Percentiles rank a stretch among this genome's conserved stretches.
Conservation (phyloP, 2,797 vertebrate genomes). For the Anguilla anguilla region DNA sequence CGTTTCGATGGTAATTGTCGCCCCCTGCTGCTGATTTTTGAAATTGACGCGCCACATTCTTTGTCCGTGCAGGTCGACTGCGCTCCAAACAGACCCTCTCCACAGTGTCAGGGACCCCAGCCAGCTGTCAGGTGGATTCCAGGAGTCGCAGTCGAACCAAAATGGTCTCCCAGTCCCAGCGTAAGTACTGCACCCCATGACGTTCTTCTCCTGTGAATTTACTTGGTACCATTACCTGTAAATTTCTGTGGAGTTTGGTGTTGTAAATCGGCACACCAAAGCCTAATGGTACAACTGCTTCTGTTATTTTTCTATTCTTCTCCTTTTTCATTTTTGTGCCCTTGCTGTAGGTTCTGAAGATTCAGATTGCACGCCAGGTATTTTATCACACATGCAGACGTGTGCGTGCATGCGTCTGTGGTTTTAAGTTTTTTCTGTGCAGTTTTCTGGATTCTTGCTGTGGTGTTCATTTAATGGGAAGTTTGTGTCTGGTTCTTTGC, state of each 20-base stretch:
- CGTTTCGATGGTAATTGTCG: neutral
- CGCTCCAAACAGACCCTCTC: conserved; percentile 85
- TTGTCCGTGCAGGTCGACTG: conserved; percentile 76
- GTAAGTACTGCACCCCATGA: conserved; percentile 73
- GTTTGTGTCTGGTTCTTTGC: neutral
- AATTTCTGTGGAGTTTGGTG: neutral
- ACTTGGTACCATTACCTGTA: neutral
- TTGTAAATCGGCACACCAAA: neutral
- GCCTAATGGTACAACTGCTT: neutral
- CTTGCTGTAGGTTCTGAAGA: conserved; percentile 7
- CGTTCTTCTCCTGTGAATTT: neutral
- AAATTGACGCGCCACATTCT: conserved; percentile 11
- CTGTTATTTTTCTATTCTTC: conserved; percentile 27
- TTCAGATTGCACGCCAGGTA: conserved; percentile 2
- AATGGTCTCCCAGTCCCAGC: conserved; percentile 96
- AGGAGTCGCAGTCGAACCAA: conserved; percentile 92
- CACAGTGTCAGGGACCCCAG: conserved; percentile 69
- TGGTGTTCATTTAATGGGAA: neutral
- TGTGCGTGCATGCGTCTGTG: conserved; percentile 27
- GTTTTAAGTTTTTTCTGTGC: neutral
- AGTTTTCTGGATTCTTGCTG: neutral
- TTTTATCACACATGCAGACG: conserved; percentile 8
- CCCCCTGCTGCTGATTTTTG: conserved; percentile 27
- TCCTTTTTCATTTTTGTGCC: neutral
- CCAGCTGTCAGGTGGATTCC: conserved; percentile 85